A percentile compares a stretch with the other conserved stretches of the same genome.
Conservation (phyloP, 2,113 vertebrate genomes). For the Rhadina sibilatrix region DNA sequence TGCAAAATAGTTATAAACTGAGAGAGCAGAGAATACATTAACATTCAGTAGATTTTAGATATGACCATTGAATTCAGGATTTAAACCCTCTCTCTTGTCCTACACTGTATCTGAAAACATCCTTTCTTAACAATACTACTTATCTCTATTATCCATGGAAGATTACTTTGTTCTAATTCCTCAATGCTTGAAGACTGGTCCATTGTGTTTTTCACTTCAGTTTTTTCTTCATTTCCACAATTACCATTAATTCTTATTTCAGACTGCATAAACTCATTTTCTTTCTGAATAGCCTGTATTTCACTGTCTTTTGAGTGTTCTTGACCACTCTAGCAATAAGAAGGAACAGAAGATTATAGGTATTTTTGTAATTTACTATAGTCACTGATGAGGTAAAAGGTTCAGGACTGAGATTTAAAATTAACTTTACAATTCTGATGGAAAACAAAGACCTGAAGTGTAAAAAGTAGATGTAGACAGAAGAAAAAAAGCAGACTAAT, state of each 20-base stretch:
- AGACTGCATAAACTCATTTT: not conserved
- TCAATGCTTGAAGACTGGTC: slow-evolving; percentile 2
- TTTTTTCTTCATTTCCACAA: slow-evolving; percentile 34
- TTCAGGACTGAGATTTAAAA: not conserved
- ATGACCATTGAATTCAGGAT: not conserved
- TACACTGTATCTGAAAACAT: not conserved
- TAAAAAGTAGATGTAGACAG: not conserved
- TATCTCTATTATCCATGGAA: not conserved
- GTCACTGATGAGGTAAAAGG: not conserved
- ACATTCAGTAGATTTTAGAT: not conserved
- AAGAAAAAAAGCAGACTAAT: not conserved
- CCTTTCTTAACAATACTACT: not conserved
- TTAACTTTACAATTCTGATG: not conserved
- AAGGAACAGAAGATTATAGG: not conserved
- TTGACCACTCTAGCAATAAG: slow-evolving; percentile 52
- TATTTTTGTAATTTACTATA: not conserved
- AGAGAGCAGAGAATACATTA: not conserved
- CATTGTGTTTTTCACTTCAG: slow-evolving; percentile 3
- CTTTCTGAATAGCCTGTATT: slow-evolving; percentile 5
- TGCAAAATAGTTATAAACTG: not conserved
- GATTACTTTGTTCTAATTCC: slow-evolving; percentile 43
- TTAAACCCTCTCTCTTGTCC: not conserved
- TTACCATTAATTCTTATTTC: not conserved
- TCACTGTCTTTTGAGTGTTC: slow-evolving; percentile 40
- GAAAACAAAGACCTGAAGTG: not conserved